Evolutionary conservation across 1,140 invertebrate species (phyloP).

Genomic region (Sogatella furcifera): DNA sequence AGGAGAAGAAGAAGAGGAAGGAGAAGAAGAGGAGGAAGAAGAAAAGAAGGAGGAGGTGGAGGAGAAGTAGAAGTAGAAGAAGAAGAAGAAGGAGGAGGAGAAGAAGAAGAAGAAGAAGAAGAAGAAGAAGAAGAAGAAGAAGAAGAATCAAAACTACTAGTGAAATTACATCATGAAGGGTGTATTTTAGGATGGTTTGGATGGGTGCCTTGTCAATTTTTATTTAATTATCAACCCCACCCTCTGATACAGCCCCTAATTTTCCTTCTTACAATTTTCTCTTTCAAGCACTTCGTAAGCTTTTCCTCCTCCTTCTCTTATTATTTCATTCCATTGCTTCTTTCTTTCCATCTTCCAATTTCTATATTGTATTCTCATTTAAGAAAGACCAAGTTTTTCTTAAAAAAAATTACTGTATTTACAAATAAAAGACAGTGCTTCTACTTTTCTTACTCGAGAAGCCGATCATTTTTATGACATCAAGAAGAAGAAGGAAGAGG

Average conservation of each 20-base stretch:
- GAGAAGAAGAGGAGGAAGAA: slow-evolving; percentile 2
- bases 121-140: too few species aligned
- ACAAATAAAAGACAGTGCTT: too few species aligned
- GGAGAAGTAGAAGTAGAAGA: not conserved
- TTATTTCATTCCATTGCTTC: slow-evolving; percentile 1
- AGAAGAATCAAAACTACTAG: too few species aligned
- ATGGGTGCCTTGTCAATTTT: too few species aligned
- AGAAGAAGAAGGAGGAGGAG: too few species aligned
- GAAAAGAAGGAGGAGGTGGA: slow-evolving; percentile 3
- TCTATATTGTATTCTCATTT: slow-evolving; percentile 7
- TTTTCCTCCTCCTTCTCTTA: slow-evolving; percentile 11
- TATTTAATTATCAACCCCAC: not conserved
- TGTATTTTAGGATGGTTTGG: too few species aligned
- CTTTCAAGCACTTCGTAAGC: not conserved
- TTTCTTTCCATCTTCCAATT: slow-evolving; percentile 7
- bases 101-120: too few species aligned
- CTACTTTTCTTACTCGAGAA: too few species aligned
- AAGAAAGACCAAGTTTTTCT: too few species aligned
- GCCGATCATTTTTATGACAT: too few species aligned
- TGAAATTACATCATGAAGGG: too few species aligned
- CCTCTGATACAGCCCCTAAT: not conserved
- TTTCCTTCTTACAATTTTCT: not conserved
- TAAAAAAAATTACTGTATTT: too few species aligned
- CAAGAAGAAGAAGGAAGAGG: not conserved
- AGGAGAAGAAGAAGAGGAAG: slow-evolving; percentile 3